A percentile compares a stretch with the other conserved stretches of the same genome.
Evolutionary conservation across 1,140 invertebrate genomes (phyloP).

Genomic region (Macrosteles quadrilineatus): DNA sequence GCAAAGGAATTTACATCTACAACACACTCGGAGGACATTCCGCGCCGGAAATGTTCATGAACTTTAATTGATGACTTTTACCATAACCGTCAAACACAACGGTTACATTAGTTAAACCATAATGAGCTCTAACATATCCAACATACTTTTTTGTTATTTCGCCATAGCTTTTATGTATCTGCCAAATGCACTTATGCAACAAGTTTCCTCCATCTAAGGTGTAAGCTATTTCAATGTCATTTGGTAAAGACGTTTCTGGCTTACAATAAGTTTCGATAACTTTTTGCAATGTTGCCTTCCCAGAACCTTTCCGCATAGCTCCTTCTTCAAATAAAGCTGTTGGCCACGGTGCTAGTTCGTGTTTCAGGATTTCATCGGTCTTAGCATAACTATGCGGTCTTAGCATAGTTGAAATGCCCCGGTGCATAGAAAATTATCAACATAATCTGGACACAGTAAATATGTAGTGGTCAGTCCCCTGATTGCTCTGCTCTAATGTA

Average conservation of each 20-base stretch:
- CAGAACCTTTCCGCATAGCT: constrained; percentile 48
- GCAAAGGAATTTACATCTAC: constrained; percentile 1
- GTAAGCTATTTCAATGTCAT: no score
- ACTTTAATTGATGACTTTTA: not conserved
- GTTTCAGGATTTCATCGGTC: constrained; percentile 45
- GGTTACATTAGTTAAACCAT: no score
- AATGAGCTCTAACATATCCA: no score
- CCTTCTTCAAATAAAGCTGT: constrained; percentile 48
- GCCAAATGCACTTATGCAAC: no score
- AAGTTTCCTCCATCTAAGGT: no score
- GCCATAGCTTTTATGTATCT: no score
- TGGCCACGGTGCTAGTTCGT: constrained; percentile 49
- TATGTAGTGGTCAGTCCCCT: constrained; percentile 35
- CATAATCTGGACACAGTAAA: constrained; percentile 34
- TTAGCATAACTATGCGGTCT: constrained; percentile 19
- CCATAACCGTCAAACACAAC: not conserved
- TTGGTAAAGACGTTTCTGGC: not conserved
- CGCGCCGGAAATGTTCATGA: constrained; percentile 5
- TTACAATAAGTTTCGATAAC: not conserved
- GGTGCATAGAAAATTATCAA: constrained; percentile 38
- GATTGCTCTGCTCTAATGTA: constrained; percentile 38
- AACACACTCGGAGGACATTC: not conserved
- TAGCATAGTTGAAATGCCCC: constrained; percentile 38
- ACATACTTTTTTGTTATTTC: no score
- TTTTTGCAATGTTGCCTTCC: not conserved